phyloP scores from a whole-genome alignment of 2,888 invertebrate genomes.

The Stomorhina lunata region DNA sequence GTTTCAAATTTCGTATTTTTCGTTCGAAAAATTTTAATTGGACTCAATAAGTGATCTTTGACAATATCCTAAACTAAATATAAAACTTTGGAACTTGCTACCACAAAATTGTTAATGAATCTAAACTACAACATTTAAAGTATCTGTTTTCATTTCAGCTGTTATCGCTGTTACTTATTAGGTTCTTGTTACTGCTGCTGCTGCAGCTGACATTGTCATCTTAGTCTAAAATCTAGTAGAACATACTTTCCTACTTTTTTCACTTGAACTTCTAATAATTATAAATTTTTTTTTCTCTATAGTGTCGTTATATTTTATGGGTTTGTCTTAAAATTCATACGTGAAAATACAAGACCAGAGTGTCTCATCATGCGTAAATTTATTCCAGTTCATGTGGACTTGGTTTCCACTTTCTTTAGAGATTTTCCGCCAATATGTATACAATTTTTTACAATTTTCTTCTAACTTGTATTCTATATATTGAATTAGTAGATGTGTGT shows the following conservation, averaged over 20 bases:
- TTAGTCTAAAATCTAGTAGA: constrained; percentile 4
- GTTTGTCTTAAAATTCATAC: constrained; percentile 31
- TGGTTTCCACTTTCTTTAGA: constrained; percentile 40
- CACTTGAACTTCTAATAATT: neutral
- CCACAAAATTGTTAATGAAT: no score
- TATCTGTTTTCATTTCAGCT: neutral
- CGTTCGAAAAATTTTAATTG: no score
- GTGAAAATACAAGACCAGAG: no score
- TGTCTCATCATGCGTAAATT: neutral
- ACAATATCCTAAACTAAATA: no score
- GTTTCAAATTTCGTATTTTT: no score
- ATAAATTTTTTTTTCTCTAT: constrained; percentile 22
- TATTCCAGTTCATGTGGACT: neutral
- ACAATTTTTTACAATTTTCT: neutral
- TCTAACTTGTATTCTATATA: neutral
- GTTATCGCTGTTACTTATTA: constrained; percentile 7
- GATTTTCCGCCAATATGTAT: constrained; percentile 29
- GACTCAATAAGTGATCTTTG: no score
- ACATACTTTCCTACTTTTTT: constrained; percentile 24
- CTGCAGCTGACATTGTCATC: constrained; percentile 3
- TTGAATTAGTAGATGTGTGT: neutral
- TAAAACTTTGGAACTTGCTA: no score
- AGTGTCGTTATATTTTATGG: constrained; percentile 57
- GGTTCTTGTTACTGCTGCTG: neutral
- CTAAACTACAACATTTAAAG: no score